phyloP scores from a whole-genome alignment of 1,140 invertebrate genomes.

The Acromyrmex charruanus region DNA sequence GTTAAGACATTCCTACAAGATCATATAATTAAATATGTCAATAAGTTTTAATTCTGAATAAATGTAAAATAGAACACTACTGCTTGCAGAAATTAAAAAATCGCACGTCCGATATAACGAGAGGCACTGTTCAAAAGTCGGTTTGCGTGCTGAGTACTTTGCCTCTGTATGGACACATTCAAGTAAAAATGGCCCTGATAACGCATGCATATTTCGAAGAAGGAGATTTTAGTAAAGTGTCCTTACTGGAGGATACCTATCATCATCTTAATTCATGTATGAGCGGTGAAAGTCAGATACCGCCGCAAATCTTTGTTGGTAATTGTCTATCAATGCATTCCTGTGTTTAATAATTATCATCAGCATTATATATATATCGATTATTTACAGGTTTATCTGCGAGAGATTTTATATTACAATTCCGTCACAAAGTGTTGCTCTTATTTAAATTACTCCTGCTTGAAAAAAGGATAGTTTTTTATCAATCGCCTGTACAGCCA shows the following conservation, averaged over 20 bases:
- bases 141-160: slow-evolving; percentile 96
- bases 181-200: slow-evolving; percentile 98
- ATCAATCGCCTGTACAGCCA: slow-evolving; percentile 96
- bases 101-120: slow-evolving; percentile 98
- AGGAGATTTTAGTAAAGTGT: slow-evolving; percentile 96
- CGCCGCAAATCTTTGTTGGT: slow-evolving; percentile 94
- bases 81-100: slow-evolving; percentile 93
- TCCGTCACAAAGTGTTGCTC: slow-evolving; percentile 96
- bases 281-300: slow-evolving; percentile 88
- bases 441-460: slow-evolving; percentile 97
- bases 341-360: background rate
- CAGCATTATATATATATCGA: slow-evolving; percentile 13
- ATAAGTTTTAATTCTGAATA: background rate
- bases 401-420: slow-evolving; percentile 93
- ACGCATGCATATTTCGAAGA: slow-evolving; percentile 99
- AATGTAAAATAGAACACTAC: background rate
- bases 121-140: slow-evolving; percentile 97
- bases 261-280: slow-evolving; percentile 96
- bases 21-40: background rate
- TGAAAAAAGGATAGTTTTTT: slow-evolving; percentile 96
- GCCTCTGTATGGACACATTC: slow-evolving; percentile 96
- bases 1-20: no score
- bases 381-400: slow-evolving; percentile 91
- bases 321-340: slow-evolving; percentile 74
- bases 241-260: slow-evolving; percentile 96